Evolutionary conservation across 2,113 vertebrate species (phyloP).

Genomic region (Anolis carolinensis): DNA sequence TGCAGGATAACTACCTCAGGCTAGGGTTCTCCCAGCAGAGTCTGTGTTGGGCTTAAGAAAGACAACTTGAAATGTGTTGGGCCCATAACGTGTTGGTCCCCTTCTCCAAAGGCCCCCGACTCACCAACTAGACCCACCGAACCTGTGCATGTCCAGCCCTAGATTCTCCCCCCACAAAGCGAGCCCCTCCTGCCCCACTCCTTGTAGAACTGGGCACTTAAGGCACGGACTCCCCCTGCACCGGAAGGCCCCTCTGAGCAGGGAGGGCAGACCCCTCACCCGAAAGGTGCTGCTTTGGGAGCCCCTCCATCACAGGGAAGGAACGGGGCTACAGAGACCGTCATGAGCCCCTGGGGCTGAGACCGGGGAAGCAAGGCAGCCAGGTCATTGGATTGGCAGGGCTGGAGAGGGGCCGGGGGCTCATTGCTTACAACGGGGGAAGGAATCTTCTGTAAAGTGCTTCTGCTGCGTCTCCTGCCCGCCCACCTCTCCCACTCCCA

Average conservation of each 20-base stretch:
- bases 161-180: fast-evolving
- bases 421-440: neutral
- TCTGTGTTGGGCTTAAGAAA: too few relatives aligned
- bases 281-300: neutral
- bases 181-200: neutral
- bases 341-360: too few relatives aligned
- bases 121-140: neutral
- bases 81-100: too few relatives aligned
- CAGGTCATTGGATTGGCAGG: neutral
- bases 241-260: neutral
- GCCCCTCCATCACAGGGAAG: neutral
- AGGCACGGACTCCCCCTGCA: neutral
- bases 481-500: neutral
- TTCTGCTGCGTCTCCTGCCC: neutral
- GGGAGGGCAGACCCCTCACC: neutral
- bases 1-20: too few relatives aligned
- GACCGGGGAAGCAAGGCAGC: neutral
- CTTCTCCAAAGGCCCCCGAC: too few relatives aligned
- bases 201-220: neutral
- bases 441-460: conserved; percentile 17
- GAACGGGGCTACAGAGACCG: neutral
- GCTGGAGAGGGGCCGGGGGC: neutral
- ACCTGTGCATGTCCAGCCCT: neutral
- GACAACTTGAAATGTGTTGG: too few relatives aligned
- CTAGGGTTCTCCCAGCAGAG: too few relatives aligned